These are phyloP conservation scores for Drosophila melanogaster DNA, from an alignment of 1,140 invertebrate species.

Conservation along the genomic window Release_6_plus_ISO1_MT NT_033777.3:28925001-28925500, in stretches of 20 bases:
- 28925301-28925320: constrained; percentile 50
- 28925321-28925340: constrained; percentile 19
- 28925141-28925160: constrained; percentile 17
- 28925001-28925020: constrained; percentile 40
- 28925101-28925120: constrained; percentile 79
- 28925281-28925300: constrained; percentile 57
- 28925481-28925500: constrained; percentile 72
- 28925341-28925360: constrained; percentile 25
- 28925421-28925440: constrained; percentile 54
- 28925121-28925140: constrained; percentile 51
- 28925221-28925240: background rate
- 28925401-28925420: constrained; percentile 28
- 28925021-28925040: constrained; percentile 82
- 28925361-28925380: constrained; percentile 53
- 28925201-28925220: background rate
- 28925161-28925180: constrained; percentile 49
- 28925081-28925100: constrained; percentile 82
- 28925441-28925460: constrained; percentile 80
- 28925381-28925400: constrained; percentile 44
- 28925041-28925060: constrained; percentile 78
- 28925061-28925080: constrained; percentile 74
- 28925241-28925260: constrained; percentile 60
- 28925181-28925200: constrained; percentile 18
- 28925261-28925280: constrained; percentile 79
- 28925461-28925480: constrained; percentile 68